Base-by-base conservation (phyloP, 1,140 invertebrate species). In the Sitobion miscanthi region DNA sequence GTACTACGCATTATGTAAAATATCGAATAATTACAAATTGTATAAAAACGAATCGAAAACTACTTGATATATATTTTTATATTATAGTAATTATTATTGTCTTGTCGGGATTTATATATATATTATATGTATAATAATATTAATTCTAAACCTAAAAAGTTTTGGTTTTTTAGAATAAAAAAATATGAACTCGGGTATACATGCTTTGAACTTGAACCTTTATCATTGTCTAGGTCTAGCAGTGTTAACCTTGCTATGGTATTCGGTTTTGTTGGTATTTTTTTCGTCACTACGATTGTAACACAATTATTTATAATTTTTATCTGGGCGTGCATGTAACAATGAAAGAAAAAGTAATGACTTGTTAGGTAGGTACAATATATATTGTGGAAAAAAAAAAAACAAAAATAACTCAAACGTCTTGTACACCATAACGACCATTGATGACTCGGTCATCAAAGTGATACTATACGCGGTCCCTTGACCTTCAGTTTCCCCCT, bases 401-500 rank as follows among this genome's bases (percentile, higher is more conserved):
- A 89, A 52, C n/a, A 38, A 35, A 52, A 88, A 88, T 88, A 89
- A 89, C 52, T 9, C n/a, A 23, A 57, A 23, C n/a, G 17, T n/a
- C 30, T 49, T 52, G 14, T 47, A n/a, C 4, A 52, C 25, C 9
- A 49, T 30, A 25, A 87, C 47, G 25, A 62, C 88, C 88, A 62
- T 11, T 42, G 52, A 90, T 42, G 52, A 90, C 35, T 69, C 54
- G 57, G 89, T 69, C 89, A 69, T 69, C 57, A 49, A 90, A 62
- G 89, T 21, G 30, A 30, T 62, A 69, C 38, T 38, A 35, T 35
- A 42, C 11, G 9, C 42, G 69, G 62, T 91, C 90, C 90, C 90
- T 91, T 91, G 90, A 91, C 90, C 90, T 91, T 91, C 62, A 7
- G 57, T 49, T 91, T 49, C 69, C 69, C 90, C 45, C 90, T 82